These are phyloP conservation scores for Rhabditoides inermis DNA, from an alignment of 2,888 invertebrate species.

Conservation along the genomic window DNA sequence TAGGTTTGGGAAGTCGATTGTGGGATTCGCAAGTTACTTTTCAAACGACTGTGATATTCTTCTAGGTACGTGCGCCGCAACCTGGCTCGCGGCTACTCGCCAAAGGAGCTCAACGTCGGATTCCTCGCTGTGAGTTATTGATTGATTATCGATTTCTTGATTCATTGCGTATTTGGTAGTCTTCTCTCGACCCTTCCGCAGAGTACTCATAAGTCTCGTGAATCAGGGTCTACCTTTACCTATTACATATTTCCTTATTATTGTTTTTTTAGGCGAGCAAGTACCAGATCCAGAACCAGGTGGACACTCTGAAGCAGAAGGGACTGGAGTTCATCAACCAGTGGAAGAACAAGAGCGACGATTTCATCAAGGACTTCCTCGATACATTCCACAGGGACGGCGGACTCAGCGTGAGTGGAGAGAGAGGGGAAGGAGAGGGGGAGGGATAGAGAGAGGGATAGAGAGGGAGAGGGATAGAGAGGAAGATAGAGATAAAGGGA, in stretches of 20 bases:
- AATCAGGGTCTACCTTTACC: not conserved
- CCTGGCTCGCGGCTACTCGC: conserved; percentile 86
- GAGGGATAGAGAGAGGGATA: too few species aligned
- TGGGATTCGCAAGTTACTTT: too few species aligned
- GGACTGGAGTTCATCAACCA: conserved; percentile 82
- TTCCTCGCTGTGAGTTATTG: conserved; percentile 65
- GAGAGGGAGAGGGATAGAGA: too few species aligned
- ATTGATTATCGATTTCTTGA: too few species aligned
- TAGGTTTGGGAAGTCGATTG: too few species aligned
- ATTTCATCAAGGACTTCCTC: conserved; percentile 85
- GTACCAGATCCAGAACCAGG: conserved; percentile 84
- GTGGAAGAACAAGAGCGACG: conserved; percentile 95
- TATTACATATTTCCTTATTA: not conserved
- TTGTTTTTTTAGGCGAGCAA: conserved; percentile 58
- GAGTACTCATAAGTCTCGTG: not conserved
- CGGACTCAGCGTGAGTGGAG: conserved; percentile 11
- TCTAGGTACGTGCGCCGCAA: conserved; percentile 87
- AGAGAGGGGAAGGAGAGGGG: too few species aligned
- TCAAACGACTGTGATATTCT: too few species aligned
- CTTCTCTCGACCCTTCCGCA: not conserved
- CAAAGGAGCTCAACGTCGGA: conserved; percentile 91
- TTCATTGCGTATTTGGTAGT: not conserved
- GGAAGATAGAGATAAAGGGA: too few species aligned
- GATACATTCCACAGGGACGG: conserved; percentile 64
- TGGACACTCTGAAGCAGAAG: conserved; percentile 83